phyloP scores from a whole-genome alignment of 1,140 invertebrate species.

The Diachasmimorpha longicaudata region DNA sequence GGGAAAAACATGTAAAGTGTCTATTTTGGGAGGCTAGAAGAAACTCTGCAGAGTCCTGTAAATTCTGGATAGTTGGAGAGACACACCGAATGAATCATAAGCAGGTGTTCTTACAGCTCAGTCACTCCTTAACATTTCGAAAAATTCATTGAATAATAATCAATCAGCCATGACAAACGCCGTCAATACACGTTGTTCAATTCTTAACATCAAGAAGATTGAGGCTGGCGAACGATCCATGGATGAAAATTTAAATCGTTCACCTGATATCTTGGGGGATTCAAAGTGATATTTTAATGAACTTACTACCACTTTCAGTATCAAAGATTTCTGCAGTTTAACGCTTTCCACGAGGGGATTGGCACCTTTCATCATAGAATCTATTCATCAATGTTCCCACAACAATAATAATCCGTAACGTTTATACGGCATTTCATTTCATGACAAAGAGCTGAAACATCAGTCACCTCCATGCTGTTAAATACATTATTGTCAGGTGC shows the following conservation, averaged over 20 bases:
- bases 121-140: neutral
- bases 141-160: neutral
- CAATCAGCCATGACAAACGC: neutral
- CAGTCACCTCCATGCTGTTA: neutral
- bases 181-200: neutral
- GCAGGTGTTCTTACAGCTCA: neutral
- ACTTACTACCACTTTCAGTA: neutral
- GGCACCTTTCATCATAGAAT: neutral
- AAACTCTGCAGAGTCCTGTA: no score
- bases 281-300: neutral
- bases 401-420: neutral
- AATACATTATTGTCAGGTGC: neutral
- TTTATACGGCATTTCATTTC: neutral
- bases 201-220: neutral
- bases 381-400: neutral
- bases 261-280: neutral
- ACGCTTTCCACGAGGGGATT: neutral
- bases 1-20: neutral
- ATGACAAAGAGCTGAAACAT: neutral
- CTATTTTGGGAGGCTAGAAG: no score
- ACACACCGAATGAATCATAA: neutral
- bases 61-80: no score
- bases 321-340: neutral
- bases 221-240: neutral
- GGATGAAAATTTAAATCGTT: neutral